Evolutionary conservation across 2,113 vertebrate genomes (phyloP).

Genomic region (Tretioscincus oriximinensis): DNA sequence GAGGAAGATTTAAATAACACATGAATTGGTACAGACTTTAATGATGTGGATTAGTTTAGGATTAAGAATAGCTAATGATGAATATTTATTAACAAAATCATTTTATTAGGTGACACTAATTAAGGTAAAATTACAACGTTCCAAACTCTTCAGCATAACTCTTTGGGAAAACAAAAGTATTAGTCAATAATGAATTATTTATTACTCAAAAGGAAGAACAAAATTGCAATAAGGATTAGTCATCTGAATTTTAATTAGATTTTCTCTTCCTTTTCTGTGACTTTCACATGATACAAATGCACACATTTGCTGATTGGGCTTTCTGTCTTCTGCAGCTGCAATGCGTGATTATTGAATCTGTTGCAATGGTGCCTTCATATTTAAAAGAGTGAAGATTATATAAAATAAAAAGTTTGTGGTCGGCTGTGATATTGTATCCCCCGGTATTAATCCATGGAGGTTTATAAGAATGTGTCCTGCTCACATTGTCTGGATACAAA

Average conservation of each 20-base stretch:
- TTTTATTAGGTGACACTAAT: conserved; percentile 5
- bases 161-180: conserved; percentile 4
- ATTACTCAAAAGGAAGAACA: not conserved
- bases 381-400: too few species aligned
- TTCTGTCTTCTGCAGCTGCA: too few species aligned
- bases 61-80: conserved; percentile 22
- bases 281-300: not conserved
- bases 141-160: conserved; percentile 6
- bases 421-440: too few species aligned
- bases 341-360: too few species aligned
- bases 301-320: too few species aligned
- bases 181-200: conserved; percentile 15
- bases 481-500: too few species aligned
- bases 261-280: not conserved
- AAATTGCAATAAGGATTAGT: not conserved
- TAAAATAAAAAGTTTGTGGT: too few species aligned
- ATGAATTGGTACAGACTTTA: conserved; percentile 4
- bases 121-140: conserved; percentile 21
- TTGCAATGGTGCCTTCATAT: too few species aligned
- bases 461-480: too few species aligned
- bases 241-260: not conserved
- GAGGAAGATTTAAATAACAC: conserved; percentile 12
- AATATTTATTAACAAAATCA: conserved; percentile 2
- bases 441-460: too few species aligned
- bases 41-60: conserved; percentile 23